Base-by-base conservation (phyloP, 2,888 invertebrate species). In the Drosophila koepferae region DNA sequence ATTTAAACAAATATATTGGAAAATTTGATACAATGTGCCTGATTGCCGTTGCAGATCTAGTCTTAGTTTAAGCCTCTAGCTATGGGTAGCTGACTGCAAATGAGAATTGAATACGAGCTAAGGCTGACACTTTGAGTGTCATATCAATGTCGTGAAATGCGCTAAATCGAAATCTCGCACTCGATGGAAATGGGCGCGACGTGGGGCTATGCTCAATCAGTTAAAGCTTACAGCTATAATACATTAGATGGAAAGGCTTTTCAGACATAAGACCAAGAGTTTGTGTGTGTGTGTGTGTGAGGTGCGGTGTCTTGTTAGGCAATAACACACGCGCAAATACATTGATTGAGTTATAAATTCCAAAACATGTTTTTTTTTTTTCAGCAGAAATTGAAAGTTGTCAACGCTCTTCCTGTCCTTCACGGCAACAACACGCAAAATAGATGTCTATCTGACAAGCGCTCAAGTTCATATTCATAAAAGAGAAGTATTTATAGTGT, bases 371-470 rank as follows among this genome's bases (percentile, higher is more conserved):
- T 59, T 48, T 23, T 40, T 23, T 40, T 16, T 40, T 40, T 18
- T 36, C 38, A 53, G 38, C 53, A 48, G 40, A 73, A 77, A 78
- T 38, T 66, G 77, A 80, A 78, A 78, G 77, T 78, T 61, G 67
- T 58, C 60, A 34, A 20, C 41, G 68, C 67, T 60, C 84, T 80
- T 82, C 84, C 86, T 82, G 86, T 80, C 83, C 64, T 69, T 74
- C 54, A 62, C 18, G 14, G 40, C 49, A 54, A 49, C 44, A 20
- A n/a, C 40, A 55, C 64, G 34, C 51, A 48, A 41, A 49, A 56
- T 10, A 46, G 31, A 64, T 36, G 14, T 43, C 38, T 43, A n/a
- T 53, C 66, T 51, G 69, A 63, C 69, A 61, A 28, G 63, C 49
- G 63, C 49, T 71, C 77, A 83, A 80, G 74, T 63, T 82, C 66